Base-by-base conservation (phyloP, 1,140 invertebrate genomes). In the Dryas iulia region DNA sequence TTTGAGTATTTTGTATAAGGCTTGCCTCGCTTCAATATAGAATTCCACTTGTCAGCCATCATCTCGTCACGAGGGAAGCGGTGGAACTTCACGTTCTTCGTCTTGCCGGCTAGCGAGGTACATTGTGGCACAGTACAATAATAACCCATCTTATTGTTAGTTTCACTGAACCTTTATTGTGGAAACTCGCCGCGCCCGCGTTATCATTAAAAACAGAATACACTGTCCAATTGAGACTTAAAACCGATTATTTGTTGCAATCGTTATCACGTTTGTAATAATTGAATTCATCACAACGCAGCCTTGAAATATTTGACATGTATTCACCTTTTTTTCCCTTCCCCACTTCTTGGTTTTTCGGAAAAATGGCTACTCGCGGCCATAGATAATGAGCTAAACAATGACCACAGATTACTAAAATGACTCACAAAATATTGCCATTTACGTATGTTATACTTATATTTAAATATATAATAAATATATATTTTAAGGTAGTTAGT, bases 251-350 rank as follows among this genome's bases (percentile, higher is more conserved):
- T 83, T 88, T 82, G 73, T 79, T 78, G 65, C 73, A 81, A 83
- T 78, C 72, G 72, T 88, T 86, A 89, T 85, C 83, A 89, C 87
- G 79, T 86, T 89, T 80, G 67, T 82, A 84, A 86, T 84, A 89
- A 89, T 84, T 79, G 74, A 77, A 88, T 83, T 89, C 87, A 90
- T 88, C 83, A 86, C 83, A 87, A 74, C 72, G 67, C 83, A 89
- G 89, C 89, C 89, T 91, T 91, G 89, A 89, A 90, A 87, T 83
- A 87, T 89, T 91, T 91, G 89, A 91, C 89, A 89, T 86, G 75
- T 85, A 88, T 85, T 77, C 79, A 79, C 85, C 82, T 84, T 87
- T 86, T 54, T 90, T 87, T 87, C 78, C 84, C 80, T 87, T 86
- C 82, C 82, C 83, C 84, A 83, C 83, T 87, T 86, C 81, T 80